Base-by-base conservation (phyloP, 2,888 invertebrate species). In the Liodrosophila aerea region DNA sequence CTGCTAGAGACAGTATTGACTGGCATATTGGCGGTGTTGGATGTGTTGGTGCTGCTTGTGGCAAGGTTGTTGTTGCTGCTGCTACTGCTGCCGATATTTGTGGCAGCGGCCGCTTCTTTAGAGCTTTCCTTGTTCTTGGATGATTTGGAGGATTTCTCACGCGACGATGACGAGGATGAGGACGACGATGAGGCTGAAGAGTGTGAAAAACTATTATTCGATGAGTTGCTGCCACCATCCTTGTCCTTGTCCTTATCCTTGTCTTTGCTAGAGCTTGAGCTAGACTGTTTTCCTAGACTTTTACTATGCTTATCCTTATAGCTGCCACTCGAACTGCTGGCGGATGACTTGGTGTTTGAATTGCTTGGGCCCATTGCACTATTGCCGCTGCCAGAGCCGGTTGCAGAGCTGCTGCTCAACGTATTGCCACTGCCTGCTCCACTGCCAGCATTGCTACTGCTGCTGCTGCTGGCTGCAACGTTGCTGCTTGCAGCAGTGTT, bases 301-400 rank as follows among this genome's bases (percentile, higher is more conserved):
- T 90, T 90, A 64, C 87, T 87, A 65, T 90, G 90, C 59, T 90
- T 90, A 44, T 90, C 90, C 65, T 90, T 90, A 31, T 90, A 90
- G 62, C 88, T 90, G 47, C 86, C 83, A 57, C 78, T 67, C 4
- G 74, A 62, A 37, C 63, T 69, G 41, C 61, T 61, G 0, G 74
- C 56, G 2, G 71, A 63, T 31, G 71, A 54, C 43, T 67, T 71
- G 22, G 30, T 71, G 30, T 41, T 66, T 11, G 49, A 8, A 66
- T 71, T 60, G 53, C 41, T 63, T 37, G 36, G 5, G 11, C 43
- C 73, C 15, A 50, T 36, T 11, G 50, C 37, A 43, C 22, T 57
- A 22, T 12, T 37, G n/a, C 49, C 39, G n/a, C 31, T 41, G 16
- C 46, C 44, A 1, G 51, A 29, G 7, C 9, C 65, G 34, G 61